A percentile compares a stretch with the other conserved stretches of the same genome.
Conservation (phyloP, 2,888 invertebrate genomes). For the Drosophila nigricruria region DNA sequence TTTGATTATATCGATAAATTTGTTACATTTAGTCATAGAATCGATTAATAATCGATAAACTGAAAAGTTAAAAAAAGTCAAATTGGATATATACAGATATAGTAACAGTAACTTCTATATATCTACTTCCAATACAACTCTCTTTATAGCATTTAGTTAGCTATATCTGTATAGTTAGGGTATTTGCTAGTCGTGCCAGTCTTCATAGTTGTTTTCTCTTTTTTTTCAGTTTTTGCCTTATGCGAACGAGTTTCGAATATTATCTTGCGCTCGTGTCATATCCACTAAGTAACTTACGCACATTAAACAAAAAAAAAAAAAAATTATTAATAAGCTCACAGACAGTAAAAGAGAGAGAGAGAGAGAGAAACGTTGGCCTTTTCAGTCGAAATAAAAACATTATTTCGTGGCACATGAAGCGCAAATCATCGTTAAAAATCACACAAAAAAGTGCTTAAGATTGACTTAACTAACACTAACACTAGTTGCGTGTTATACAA, state of each 20-base stretch:
- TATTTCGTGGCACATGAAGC: slow-evolving; percentile 29
- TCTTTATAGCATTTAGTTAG: no score
- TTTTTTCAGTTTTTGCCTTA: slow-evolving; percentile 7
- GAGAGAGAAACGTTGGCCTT: slow-evolving; percentile 5
- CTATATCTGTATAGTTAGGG: background rate
- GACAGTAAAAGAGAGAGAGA: slow-evolving; percentile 2
- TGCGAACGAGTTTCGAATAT: slow-evolving; percentile 53
- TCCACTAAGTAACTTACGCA: slow-evolving; percentile 51
- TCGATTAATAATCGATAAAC: background rate
- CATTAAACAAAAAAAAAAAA: slow-evolving; percentile 39
- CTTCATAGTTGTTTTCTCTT: background rate
- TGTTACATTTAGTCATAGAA: background rate
- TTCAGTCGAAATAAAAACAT: slow-evolving; percentile 37
- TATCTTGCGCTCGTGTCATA: slow-evolving; percentile 34
- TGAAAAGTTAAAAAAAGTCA: no score
- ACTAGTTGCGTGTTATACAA: slow-evolving; percentile 9
- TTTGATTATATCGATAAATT: no score
- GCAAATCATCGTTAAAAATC: slow-evolving; percentile 43
- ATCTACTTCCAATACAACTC: no score
- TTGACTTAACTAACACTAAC: slow-evolving; percentile 9
- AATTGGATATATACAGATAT: no score
- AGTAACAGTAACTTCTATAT: no score
- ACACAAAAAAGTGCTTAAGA: background rate
- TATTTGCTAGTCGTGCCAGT: background rate
- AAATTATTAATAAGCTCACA: slow-evolving; percentile 38